phyloP scores from a whole-genome alignment of 1,140 invertebrate genomes.

The Ectropis grisescens region DNA sequence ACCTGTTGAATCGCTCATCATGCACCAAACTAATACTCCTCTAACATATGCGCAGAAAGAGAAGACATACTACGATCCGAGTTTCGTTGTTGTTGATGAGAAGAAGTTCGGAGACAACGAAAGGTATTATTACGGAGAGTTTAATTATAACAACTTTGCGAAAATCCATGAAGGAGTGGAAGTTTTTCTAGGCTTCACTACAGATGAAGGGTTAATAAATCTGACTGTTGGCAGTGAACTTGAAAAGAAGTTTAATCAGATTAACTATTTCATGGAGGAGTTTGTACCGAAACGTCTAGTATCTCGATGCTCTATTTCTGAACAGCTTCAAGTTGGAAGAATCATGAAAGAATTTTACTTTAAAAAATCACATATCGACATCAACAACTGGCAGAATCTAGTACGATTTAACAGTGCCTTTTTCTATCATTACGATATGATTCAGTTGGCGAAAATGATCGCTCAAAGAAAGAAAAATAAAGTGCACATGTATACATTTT shows the following conservation, averaged over 20 bases:
- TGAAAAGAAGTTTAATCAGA: constrained; percentile 2
- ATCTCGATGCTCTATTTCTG: constrained; percentile 3
- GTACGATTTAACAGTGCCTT: constrained; percentile 8
- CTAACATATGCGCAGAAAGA: constrained; percentile 12
- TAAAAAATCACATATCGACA: constrained; percentile 3
- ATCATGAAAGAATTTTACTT: constrained; percentile 19
- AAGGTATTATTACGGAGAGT: constrained; percentile 21
- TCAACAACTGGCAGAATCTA: constrained; percentile 8
- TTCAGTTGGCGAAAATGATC: constrained; percentile 11
- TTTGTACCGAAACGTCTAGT: constrained; percentile 7
- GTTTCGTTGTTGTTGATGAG: constrained; percentile 18
- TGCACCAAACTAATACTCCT: constrained; percentile 3
- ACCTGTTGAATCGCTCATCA: constrained; percentile 15
- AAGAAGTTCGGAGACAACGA: constrained; percentile 23
- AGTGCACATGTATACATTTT: constrained; percentile 23
- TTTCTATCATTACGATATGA: constrained; percentile 11
- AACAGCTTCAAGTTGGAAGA: constrained; percentile 15
- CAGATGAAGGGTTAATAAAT: constrained; percentile 17
- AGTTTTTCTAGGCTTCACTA: constrained; percentile 20
- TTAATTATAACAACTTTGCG: no score
- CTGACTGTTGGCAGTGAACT: neutral
- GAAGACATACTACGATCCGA: neutral
- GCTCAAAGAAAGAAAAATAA: constrained; percentile 13
- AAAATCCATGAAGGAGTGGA: constrained; percentile 24
- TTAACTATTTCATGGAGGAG: constrained; percentile 16